Base-by-base conservation (phyloP, 2,113 vertebrate genomes). In the Picathartes gymnocephalus region DNA sequence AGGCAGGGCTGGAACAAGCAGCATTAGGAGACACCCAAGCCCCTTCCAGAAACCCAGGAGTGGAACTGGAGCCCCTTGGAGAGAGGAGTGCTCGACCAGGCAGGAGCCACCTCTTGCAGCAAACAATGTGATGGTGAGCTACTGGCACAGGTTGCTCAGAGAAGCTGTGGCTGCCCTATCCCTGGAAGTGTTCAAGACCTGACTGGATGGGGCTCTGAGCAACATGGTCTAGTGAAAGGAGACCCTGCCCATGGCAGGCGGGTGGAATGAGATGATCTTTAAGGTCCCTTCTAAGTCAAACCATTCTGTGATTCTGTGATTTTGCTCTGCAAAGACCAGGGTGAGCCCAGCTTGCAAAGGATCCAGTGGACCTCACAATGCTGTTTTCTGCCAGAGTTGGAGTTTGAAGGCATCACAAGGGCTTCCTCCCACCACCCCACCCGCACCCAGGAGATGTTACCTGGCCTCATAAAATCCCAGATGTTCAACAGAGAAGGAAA, bases 1-100 rank as follows among this genome's bases (percentile, higher is more conserved):
- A 54, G 25, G 18, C 23, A 78, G 16, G 7, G 31, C 31, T 62
- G 25, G 28, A 83, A 51, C 2, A 76, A 33, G 27, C 15, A 81
- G n/a, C 25, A 45, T 11, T 47, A 39, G 27, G 16, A 77, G 39
- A 60, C 3, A 53, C 2, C 6, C 31, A 37, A 45, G 6, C 2
- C 30, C 4, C 11, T 82, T 61, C 27, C 39, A 71, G 22, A 71
- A 69, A 61, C 30, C 18, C 44, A 60, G n/a, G 11, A 76, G 22
- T 25, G 13, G 17, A 70, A 18, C 15, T 37, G 47, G 28, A 90
- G 42, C 10, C 8, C 20, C 30, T 54, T n/a, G 22, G 42, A 79
- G 5, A 27, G 6, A 44, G 4, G 1, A 51, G 15, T 2, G 1
- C 37, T 51, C 1, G 2, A n/a, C 19, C 17, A 68, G 25, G 17